A percentile compares a stretch with the other conserved stretches of the same genome.
phyloP scores from a whole-genome alignment of 2,797 vertebrate species.

The Miichthys miiuy region DNA sequence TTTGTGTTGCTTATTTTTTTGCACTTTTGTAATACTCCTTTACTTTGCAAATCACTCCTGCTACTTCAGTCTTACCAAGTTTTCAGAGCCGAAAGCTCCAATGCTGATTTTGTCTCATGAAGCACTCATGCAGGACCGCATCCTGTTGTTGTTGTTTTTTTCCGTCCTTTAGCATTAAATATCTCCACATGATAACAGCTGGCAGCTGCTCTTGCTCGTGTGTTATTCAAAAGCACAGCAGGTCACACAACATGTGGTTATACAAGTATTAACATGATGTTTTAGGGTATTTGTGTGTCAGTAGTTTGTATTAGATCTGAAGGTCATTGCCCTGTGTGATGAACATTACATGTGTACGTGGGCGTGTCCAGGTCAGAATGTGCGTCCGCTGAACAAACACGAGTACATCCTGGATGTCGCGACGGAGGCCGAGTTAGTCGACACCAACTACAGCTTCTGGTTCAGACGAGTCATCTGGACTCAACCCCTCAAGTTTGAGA shows the following conservation, averaged over 20 bases:
- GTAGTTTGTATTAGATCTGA: background rate
- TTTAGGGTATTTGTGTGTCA: constrained; percentile 9
- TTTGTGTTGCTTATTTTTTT: background rate
- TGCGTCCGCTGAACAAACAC: constrained; percentile 90
- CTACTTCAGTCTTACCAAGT: background rate
- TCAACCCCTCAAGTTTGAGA: constrained; percentile 94
- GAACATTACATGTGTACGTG: background rate
- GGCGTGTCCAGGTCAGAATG: constrained; percentile 89
- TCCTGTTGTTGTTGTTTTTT: constrained; percentile 12
- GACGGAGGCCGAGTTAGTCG: constrained; percentile 88
- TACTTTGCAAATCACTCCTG: background rate
- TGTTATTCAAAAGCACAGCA: constrained; percentile 41
- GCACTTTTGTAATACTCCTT: background rate
- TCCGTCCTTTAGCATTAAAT: constrained; percentile 23
- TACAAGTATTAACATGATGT: constrained; percentile 15
- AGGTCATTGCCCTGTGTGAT: background rate
- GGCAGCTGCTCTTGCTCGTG: constrained; percentile 41
- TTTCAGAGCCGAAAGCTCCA: background rate
- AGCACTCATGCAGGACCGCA: constrained; percentile 4
- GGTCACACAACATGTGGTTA: constrained; percentile 28
- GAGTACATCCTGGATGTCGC: constrained; percentile 94
- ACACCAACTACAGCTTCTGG: constrained; percentile 92
- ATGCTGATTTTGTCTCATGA: background rate
- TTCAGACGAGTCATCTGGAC: constrained; percentile 95
- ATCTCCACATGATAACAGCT: constrained; percentile 55